Evolutionary conservation across 2,797 vertebrate species (phyloP).

Genomic region (Diceros bicornis): DNA sequence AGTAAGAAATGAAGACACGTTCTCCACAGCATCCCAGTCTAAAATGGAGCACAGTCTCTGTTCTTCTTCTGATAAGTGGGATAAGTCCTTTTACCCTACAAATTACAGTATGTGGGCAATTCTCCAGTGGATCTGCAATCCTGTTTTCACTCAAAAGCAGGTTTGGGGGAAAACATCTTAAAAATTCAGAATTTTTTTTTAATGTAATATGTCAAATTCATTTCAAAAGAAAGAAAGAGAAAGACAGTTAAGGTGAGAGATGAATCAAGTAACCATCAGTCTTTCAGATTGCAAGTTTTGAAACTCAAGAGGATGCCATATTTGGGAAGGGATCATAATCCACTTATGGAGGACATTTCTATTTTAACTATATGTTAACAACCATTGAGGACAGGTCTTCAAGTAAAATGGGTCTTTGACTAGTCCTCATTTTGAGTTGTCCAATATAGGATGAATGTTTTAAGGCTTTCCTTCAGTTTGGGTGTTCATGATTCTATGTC

Average conservation of each 20-base stretch:
- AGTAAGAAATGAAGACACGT: background rate
- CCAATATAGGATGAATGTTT: background rate
- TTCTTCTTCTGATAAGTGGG: background rate
- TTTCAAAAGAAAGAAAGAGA: background rate
- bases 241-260: background rate
- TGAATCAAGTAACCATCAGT: background rate
- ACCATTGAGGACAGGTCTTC: background rate
- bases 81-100: background rate
- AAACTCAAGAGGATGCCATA: background rate
- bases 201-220: background rate
- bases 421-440: background rate
- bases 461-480: background rate
- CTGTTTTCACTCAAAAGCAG: background rate
- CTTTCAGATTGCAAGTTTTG: background rate
- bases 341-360: background rate
- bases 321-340: background rate
- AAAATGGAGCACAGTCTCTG: background rate
- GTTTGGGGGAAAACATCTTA: background rate
- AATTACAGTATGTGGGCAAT: background rate
- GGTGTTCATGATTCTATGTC: background rate
- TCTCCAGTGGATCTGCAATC: background rate
- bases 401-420: background rate
- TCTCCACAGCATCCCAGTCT: background rate
- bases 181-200: conserved; percentile 37
- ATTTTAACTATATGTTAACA: background rate